Evolutionary conservation across 2,113 vertebrate genomes (phyloP).

Genomic region (Neogale vison): DNA sequence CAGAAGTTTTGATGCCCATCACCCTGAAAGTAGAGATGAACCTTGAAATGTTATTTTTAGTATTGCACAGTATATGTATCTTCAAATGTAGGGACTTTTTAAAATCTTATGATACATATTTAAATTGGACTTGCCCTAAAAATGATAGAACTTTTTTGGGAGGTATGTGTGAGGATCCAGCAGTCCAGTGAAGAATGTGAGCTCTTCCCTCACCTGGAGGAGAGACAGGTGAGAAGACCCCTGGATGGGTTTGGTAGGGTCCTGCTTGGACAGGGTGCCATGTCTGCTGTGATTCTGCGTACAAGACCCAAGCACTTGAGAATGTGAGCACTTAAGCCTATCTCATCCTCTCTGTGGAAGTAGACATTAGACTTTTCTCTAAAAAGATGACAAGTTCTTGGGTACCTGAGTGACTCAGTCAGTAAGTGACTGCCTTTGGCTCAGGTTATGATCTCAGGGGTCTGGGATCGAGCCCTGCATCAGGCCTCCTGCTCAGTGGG

Average conservation of each 20-base stretch:
- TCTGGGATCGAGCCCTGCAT: too few species aligned
- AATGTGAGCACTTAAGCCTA: neutral
- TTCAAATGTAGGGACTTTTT: neutral
- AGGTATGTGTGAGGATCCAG: neutral
- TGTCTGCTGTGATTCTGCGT: neutral
- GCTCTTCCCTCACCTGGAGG: neutral
- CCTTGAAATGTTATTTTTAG: constrained; percentile 5
- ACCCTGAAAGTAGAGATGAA: neutral
- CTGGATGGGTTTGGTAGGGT: neutral
- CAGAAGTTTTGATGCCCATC: neutral
- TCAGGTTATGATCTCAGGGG: too few species aligned
- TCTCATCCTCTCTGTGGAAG: neutral
- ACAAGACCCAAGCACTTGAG: neutral
- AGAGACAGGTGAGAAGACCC: neutral
- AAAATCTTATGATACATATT: neutral
- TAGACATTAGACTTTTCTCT: neutral
- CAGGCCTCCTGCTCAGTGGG: too few species aligned
- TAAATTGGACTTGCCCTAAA: neutral
- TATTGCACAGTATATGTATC: neutral
- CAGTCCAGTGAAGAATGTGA: neutral
- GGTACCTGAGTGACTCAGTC: too few species aligned
- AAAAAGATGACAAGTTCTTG: neutral
- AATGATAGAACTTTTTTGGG: neutral
- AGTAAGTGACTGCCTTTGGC: too few species aligned
- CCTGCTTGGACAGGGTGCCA: neutral